Evolutionary conservation across 2,113 vertebrate species (phyloP), one percentile per base, ranked within the genome.

Genomic region (Ictidomys tridecemlineatus): DNA sequence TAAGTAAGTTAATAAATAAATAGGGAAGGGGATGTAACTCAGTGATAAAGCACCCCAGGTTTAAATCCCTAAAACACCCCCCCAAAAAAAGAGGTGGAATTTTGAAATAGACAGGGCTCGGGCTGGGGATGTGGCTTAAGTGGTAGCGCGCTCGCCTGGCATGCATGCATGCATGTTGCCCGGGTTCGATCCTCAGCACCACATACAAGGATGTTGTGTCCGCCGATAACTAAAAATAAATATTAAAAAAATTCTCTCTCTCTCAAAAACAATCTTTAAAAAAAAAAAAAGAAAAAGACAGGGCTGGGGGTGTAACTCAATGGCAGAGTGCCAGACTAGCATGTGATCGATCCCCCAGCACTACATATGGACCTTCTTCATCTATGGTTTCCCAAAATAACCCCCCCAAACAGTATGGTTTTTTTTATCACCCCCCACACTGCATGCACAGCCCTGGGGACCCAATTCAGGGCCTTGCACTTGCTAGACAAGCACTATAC

Each of bases 131-230:
- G 45, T 45, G 45, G 45, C 45, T 2, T 4, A 24, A 30, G 63
- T 10, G 63, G 63, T 65, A 30, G 63, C 9, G 11, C 11, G 24
- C 63, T 28, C 13, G 51, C 13, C 51, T 51, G 13, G 51, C 51
- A 51, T 51, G 12, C 13, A 12, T 51, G 51, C 2, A 0, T 51
- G 12, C 13, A 12, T 51, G 51, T 0, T 0, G 51, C 51, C 51
- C 13, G 3, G 51, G 51, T 51, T 51, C 51, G 51, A 51, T 13
- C 12, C 51, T 51, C 51, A 51, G 51, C 51, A 51, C 51, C 51
- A 51, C 51, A 51, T 8, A 45, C 45, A 45, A 45, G 8, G 45
- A 45, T 45, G 45, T 45, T 45, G 45, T 45, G 45, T 45, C 45
- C 45, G 7, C 45, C 7, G 45, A 45, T 1, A 45, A 45, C 1